Percentiles rank a stretch among this genome's conserved stretches.
These are phyloP conservation scores for Gorsachius magnificus DNA, from an alignment of 2,797 vertebrate genomes.

Conservation along the genomic window DNA sequence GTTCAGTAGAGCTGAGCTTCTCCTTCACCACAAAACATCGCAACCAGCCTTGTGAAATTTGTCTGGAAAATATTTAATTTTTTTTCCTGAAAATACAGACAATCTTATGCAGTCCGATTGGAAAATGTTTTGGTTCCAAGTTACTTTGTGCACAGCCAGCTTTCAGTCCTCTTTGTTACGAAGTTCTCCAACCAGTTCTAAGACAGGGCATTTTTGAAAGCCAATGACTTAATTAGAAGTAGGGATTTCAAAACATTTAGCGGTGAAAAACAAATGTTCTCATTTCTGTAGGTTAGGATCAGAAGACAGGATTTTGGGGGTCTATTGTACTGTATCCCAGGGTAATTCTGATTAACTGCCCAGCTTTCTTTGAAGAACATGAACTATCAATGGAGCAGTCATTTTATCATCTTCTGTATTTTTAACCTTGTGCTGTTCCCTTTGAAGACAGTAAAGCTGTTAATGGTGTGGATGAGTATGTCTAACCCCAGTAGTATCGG, in stretches of 20 bases:
- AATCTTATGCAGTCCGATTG: background rate
- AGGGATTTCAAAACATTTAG: background rate
- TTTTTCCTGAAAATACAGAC: background rate
- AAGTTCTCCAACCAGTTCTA: background rate
- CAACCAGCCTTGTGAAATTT: background rate
- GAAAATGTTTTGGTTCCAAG: background rate
- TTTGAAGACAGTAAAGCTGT: constrained; percentile 11
- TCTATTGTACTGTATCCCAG: background rate
- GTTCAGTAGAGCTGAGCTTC: background rate
- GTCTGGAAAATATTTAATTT: background rate
- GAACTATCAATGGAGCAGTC: background rate
- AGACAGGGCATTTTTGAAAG: background rate
- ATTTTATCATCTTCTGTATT: background rate
- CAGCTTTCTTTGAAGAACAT: constrained; percentile 12
- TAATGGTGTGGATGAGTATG: background rate
- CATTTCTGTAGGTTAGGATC: constrained; percentile 1
- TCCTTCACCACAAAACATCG: background rate
- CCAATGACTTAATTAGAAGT: background rate
- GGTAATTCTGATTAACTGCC: constrained; percentile 8
- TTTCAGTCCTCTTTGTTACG: background rate
- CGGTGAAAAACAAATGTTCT: background rate
- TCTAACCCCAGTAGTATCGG: background rate
- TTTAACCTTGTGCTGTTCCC: background rate
- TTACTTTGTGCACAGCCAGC: background rate
- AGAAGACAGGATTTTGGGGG: background rate